Evolutionary conservation across 2,888 invertebrate genomes (phyloP).

Genomic region (Ametastegia equiseti): DNA sequence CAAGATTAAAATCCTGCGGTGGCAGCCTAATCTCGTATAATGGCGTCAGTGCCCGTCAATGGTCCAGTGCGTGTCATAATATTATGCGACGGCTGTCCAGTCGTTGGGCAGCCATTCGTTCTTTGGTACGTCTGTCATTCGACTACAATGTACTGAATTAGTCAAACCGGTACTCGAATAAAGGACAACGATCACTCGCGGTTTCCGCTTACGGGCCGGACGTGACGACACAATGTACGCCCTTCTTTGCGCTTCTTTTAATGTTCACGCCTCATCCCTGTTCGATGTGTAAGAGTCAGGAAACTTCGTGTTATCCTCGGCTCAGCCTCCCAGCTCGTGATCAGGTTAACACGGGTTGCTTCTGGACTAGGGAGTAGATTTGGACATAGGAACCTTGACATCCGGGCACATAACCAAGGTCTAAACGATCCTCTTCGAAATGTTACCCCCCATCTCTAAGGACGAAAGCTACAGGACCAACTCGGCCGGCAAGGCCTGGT

Average conservation of each 20-base stretch:
- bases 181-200: not conserved
- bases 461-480: constrained; percentile 13
- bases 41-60: constrained; percentile 50
- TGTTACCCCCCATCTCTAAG: constrained; percentile 18
- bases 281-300: not conserved
- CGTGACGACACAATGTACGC: constrained; percentile 45
- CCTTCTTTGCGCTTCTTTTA: constrained; percentile 20
- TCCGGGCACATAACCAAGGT: not conserved
- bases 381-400: not conserved
- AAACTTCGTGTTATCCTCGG: constrained; percentile 29
- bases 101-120: not conserved
- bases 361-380: not conserved
- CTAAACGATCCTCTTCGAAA: constrained; percentile 2
- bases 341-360: not conserved
- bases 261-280: constrained; percentile 3
- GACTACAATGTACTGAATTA: constrained; percentile 49
- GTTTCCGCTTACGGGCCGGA: constrained; percentile 18
- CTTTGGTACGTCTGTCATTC: constrained; percentile 35
- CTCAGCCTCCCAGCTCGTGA: constrained; percentile 10
- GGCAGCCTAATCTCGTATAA: constrained; percentile 50
- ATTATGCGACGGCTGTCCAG: constrained; percentile 49
- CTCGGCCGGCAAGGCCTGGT: constrained; percentile 67
- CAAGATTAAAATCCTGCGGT: constrained; percentile 50
- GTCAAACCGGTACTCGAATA: constrained; percentile 40
- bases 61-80: constrained; percentile 48